Conservation (phyloP, 1,140 invertebrate genomes). For the Luehdorfia chinensis region DNA sequence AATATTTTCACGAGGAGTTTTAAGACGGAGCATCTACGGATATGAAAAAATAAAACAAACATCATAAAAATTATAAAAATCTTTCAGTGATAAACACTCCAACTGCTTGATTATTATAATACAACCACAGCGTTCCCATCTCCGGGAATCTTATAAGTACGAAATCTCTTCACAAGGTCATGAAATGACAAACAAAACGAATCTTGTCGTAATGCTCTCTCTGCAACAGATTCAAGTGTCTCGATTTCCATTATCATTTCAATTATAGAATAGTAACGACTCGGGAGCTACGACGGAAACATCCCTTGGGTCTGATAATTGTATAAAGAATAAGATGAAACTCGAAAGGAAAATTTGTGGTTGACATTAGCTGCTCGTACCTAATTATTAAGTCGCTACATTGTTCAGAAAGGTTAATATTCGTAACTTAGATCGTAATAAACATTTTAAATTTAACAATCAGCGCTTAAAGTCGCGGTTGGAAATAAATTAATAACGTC, state of each 20-base stretch:
- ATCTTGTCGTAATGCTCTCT: constrained; percentile 30
- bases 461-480: constrained; percentile 8
- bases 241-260: constrained; percentile 28
- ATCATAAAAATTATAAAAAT: too few relatives aligned
- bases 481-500: constrained; percentile 7
- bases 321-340: constrained; percentile 23
- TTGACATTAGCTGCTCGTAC: constrained; percentile 16
- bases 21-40: too few relatives aligned
- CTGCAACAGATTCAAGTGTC: constrained; percentile 32
- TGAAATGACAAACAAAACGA: constrained; percentile 34
- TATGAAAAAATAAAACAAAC: too few relatives aligned
- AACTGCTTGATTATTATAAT: too few relatives aligned
- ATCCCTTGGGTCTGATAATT: constrained; percentile 22
- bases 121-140: too few relatives aligned
- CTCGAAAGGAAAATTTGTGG: constrained; percentile 15
- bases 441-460: constrained; percentile 14
- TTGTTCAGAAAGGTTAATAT: constrained; percentile 15
- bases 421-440: constrained; percentile 7
- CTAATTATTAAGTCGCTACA: constrained; percentile 15
- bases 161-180: constrained; percentile 28
- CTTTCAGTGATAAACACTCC: too few relatives aligned
- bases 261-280: constrained; percentile 25
- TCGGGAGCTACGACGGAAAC: constrained; percentile 14
- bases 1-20: too few relatives aligned
- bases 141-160: constrained; percentile 4